These are phyloP conservation scores for Nomada ruficornis DNA, from an alignment of 2,888 invertebrate genomes.

Conservation along the genomic window DNA sequence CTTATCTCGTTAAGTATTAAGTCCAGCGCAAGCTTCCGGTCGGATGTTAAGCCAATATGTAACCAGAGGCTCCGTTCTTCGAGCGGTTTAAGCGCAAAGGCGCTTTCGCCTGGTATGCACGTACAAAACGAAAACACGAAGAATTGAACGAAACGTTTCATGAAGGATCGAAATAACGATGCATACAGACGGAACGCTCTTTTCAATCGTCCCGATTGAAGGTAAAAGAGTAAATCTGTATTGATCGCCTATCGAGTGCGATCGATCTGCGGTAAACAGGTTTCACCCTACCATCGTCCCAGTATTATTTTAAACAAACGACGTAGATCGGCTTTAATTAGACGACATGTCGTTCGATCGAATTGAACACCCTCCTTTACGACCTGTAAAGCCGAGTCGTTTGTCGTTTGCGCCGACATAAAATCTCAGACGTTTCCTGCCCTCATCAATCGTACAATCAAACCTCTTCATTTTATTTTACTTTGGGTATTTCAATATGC, in stretches of 20 bases:
- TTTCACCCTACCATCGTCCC: neutral
- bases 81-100: constrained; percentile 5
- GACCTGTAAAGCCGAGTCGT: neutral
- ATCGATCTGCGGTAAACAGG: neutral
- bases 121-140: neutral
- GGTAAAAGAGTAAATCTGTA: neutral
- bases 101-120: neutral
- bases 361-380: neutral
- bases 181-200: neutral
- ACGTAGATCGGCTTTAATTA: constrained; percentile 7
- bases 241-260: neutral
- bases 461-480: neutral
- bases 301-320: constrained; percentile 6
- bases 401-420: neutral
- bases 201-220: neutral
- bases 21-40: neutral
- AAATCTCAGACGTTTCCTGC: neutral
- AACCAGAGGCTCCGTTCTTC: neutral
- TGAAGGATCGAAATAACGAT: neutral
- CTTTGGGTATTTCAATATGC: neutral
- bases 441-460: neutral
- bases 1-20: constrained; percentile 11
- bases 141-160: constrained; percentile 7
- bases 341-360: neutral
- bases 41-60: constrained; percentile 22